These are phyloP conservation scores for Agrochola circellaris DNA, from an alignment of 2,888 invertebrate genomes.

Conservation along the genomic window DNA sequence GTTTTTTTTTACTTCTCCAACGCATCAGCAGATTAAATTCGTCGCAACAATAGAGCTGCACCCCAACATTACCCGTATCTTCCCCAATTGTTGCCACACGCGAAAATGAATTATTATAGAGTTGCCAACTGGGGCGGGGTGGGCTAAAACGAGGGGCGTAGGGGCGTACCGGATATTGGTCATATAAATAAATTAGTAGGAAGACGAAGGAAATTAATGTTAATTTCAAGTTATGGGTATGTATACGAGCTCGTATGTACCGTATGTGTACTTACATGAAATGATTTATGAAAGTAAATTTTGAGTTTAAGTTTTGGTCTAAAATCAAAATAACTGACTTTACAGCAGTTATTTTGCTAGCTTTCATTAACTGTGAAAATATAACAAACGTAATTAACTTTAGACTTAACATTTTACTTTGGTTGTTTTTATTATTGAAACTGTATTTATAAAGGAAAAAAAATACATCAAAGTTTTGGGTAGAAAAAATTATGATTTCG, in stretches of 20 bases:
- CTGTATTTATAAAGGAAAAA: not conserved
- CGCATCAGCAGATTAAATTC: slow-evolving; percentile 70
- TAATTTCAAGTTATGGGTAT: slow-evolving; percentile 42
- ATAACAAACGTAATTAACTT: not conserved
- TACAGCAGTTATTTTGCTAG: too few relatives aligned
- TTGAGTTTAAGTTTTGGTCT: not conserved
- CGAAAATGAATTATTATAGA: slow-evolving; percentile 70
- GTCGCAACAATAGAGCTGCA: slow-evolving; percentile 72
- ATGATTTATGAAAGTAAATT: not conserved
- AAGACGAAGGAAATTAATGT: slow-evolving; percentile 54
- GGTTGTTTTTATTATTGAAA: not conserved
- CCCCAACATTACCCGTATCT: slow-evolving; percentile 69
- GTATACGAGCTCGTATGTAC: not conserved
- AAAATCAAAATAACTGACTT: not conserved
- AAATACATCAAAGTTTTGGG: not conserved
- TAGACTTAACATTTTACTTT: not conserved
- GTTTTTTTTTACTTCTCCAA: slow-evolving; percentile 48
- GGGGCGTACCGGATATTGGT: slow-evolving; percentile 64
- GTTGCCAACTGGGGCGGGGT: slow-evolving; percentile 61
- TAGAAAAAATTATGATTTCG: not conserved
- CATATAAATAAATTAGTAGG: slow-evolving; percentile 67
- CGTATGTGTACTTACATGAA: not conserved
- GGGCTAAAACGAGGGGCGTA: slow-evolving; percentile 61
- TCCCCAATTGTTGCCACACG: slow-evolving; percentile 69
- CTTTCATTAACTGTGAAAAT: not conserved